phyloP scores from a whole-genome alignment of 2,797 vertebrate genomes.

The Mus spretus region DNA sequence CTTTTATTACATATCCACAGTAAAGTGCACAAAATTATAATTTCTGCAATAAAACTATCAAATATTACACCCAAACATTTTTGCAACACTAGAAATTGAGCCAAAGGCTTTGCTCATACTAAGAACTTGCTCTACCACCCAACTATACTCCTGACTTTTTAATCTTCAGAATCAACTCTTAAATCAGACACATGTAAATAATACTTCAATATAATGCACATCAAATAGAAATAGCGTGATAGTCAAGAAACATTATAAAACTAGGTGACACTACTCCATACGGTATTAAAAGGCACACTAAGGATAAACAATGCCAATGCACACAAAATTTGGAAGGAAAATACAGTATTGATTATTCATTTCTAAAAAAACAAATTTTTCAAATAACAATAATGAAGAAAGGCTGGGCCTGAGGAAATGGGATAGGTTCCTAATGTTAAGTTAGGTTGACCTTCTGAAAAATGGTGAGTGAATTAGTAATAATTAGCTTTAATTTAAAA shows the following conservation, averaged over 20 bases:
- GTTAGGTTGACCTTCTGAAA: constrained; percentile 38
- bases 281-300: not conserved
- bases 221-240: constrained; percentile 11
- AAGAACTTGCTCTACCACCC: not conserved
- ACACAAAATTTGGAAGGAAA: constrained; percentile 2
- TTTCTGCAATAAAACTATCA: constrained; percentile 34
- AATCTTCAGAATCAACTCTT: constrained; percentile 34
- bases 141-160: not conserved
- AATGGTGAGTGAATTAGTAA: constrained; percentile 26
- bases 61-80: not conserved
- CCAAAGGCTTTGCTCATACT: not conserved
- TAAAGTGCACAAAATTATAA: not conserved
- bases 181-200: constrained; percentile 45
- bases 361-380: constrained; percentile 57
- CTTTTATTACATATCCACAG: constrained; percentile 40
- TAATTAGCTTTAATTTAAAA: constrained; percentile 55
- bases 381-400: constrained; percentile 39
- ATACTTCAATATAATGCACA: constrained; percentile 51
- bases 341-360: not conserved
- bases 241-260: constrained; percentile 35
- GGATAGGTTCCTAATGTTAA: constrained; percentile 14
- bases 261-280: constrained; percentile 32
- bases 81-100: not conserved
- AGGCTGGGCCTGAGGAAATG: not conserved
- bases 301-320: constrained; percentile 2